Evolutionary conservation across 30 jellyfish, hydroid and myxozoan genomes (phyloP), one percentile per base, ranked within the genome.

Genomic region (Nemopilema nomurai): DNA sequence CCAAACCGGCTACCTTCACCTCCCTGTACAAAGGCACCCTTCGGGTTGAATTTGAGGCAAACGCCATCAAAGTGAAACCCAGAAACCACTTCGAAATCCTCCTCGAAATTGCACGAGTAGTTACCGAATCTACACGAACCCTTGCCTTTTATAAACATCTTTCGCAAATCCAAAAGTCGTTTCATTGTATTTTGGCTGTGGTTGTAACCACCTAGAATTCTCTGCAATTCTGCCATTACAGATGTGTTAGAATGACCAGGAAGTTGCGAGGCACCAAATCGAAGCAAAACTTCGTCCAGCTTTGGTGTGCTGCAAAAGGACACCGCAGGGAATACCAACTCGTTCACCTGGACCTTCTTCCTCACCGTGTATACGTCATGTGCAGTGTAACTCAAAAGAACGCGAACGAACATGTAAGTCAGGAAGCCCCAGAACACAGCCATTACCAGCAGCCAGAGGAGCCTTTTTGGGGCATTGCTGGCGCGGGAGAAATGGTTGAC

Each of bases 191-290:
- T 49, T 25, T 71, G 66, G 83, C 62, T 49, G 16, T 31, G 0
- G 23, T 70, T 68, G 33, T 71, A 84, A 28, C 32, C 49, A n/a
- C 83, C 86, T 1, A 18, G 1, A 18, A 50, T 32, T 29, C 33
- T n/a, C 23, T 71, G 82, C 24, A 83, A 83, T 21, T 23, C 82
- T 31, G 21, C 8, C 50, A 52, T 62, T 19, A 71, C 67, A 23
- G 74, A 4, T 53, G 1, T 50, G 23, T 51, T 7, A 23, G 51
- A 21, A 20, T 70, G 41, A 20, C 53, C 52, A 16, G 80, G 23
- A 33, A 70, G 28, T 13, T 85, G 81, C 8, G 92, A 83, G 4
- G 18, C 63, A n/a, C 80, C 68, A n/a, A 3, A 41, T 41, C 57
- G 6, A 3, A 41, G 57, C 9, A 41, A 41, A 41, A 41, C 13